Conservation (phyloP, 1,140 invertebrate genomes). For the Neotoxoptera formosana region DNA sequence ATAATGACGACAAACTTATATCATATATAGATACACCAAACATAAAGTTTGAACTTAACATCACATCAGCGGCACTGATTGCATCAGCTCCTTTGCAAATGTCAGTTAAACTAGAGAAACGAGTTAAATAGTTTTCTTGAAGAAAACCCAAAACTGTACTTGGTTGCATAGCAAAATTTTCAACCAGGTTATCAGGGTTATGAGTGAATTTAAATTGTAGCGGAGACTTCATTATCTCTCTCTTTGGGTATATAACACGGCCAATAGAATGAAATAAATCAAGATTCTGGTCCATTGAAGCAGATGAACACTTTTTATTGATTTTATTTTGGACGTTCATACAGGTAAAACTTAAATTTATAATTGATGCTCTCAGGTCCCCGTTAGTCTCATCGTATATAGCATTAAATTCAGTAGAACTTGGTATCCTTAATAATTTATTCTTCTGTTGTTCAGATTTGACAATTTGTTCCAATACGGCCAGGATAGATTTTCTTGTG, state of each 20-base stretch:
- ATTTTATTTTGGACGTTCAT: slow-evolving; percentile 41
- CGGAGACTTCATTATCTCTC: slow-evolving; percentile 64
- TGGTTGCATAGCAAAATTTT: slow-evolving; percentile 71
- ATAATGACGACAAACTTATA: slow-evolving; percentile 67
- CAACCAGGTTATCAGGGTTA: slow-evolving; percentile 71
- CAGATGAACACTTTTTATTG: not conserved
- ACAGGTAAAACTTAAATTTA: slow-evolving; percentile 29
- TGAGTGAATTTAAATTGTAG: slow-evolving; percentile 66
- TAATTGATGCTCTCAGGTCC: not conserved
- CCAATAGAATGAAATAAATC: slow-evolving; percentile 77
- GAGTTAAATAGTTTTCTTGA: slow-evolving; percentile 77
- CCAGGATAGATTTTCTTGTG: slow-evolving; percentile 71
- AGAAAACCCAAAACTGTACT: slow-evolving; percentile 72
- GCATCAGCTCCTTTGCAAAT: slow-evolving; percentile 67
- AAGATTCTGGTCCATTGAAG: slow-evolving; percentile 69
- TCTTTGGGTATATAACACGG: slow-evolving; percentile 79
- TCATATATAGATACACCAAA: slow-evolving; percentile 62
- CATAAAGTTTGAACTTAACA: slow-evolving; percentile 67
- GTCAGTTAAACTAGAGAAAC: slow-evolving; percentile 71
- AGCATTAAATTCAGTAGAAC: slow-evolving; percentile 46
- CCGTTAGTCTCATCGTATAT: slow-evolving; percentile 33
- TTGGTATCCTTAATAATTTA: slow-evolving; percentile 39
- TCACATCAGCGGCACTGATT: slow-evolving; percentile 70
- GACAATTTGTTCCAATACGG: slow-evolving; percentile 70
- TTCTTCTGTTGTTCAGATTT: slow-evolving; percentile 56